Percentiles rank a stretch among this genome's conserved stretches.
These are phyloP conservation scores for Psylliodes chrysocephalus DNA, from an alignment of 2,888 invertebrate genomes.

Conservation along the genomic window DNA sequence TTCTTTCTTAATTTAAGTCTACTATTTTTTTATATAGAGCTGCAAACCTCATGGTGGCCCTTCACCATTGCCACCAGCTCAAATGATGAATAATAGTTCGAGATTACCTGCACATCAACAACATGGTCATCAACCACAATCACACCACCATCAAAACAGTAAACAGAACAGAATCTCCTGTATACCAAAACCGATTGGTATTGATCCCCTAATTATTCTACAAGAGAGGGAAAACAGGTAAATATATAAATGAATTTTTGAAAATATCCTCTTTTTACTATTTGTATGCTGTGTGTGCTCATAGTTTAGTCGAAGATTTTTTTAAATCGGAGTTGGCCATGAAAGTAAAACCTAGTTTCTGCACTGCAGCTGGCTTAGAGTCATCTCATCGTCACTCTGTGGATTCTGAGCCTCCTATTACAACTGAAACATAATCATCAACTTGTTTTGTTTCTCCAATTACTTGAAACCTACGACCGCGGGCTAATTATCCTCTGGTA, in stretches of 20 bases:
- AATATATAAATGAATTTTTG: not conserved
- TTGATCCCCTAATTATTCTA: conserved; percentile 92
- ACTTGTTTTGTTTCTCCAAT: no score
- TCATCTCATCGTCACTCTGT: no score
- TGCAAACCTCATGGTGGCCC: not conserved
- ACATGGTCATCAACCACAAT: conserved; percentile 51
- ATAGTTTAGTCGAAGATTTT: no score
- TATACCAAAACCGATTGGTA: conserved; percentile 89
- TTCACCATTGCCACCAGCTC: not conserved
- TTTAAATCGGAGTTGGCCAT: no score
- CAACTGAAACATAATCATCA: no score
- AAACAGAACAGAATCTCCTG: conserved; percentile 89
- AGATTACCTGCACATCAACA: conserved; percentile 26
- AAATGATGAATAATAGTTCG: not conserved
- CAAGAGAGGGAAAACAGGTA: conserved; percentile 93
- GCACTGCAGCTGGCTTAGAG: no score
- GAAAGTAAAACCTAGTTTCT: not conserved
- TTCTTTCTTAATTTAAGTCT: not conserved
- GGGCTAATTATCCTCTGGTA: no score
- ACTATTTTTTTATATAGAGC: not conserved
- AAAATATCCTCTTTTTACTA: no score
- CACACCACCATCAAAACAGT: conserved; percentile 62
- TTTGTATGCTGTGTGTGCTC: no score
- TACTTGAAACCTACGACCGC: no score
- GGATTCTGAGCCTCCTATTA: no score